Percentiles rank a stretch among this genome's conserved stretches.
Conservation (phyloP, 2,888 invertebrate species). For the Biston betularia region DNA sequence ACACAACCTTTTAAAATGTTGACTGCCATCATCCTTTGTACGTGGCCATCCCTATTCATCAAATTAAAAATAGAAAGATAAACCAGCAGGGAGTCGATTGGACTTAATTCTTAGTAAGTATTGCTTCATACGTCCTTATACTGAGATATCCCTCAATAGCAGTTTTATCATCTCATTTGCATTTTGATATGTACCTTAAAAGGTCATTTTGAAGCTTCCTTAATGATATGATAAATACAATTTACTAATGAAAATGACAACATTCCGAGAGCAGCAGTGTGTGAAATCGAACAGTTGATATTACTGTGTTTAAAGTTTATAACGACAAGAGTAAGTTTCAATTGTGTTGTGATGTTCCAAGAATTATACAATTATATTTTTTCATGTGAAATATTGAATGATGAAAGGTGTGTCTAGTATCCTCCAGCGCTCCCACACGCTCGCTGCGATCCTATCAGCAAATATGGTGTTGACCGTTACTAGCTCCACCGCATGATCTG, state of each 20-base stretch:
- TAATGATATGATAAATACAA: slow-evolving; percentile 27
- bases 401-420: background rate
- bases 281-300: background rate
- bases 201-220: slow-evolving; percentile 25
- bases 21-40: slow-evolving; percentile 62
- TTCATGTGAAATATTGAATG: background rate
- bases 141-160: slow-evolving; percentile 12
- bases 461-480: slow-evolving; percentile 49
- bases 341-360: slow-evolving; percentile 11
- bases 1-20: slow-evolving; percentile 60
- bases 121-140: background rate
- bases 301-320: slow-evolving; percentile 4
- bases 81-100: background rate
- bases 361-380: background rate
- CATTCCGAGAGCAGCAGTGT: slow-evolving; percentile 3
- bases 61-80: slow-evolving; percentile 5
- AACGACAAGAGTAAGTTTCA: slow-evolving; percentile 16
- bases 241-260: slow-evolving; percentile 11
- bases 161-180: slow-evolving; percentile 22
- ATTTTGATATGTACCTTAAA: slow-evolving; percentile 19
- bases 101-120: no score
- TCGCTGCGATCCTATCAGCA: slow-evolving; percentile 8
- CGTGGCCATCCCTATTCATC: slow-evolving; percentile 10
- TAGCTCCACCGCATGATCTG: slow-evolving; percentile 28
- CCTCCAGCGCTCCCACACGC: background rate